Conservation (phyloP, 2,113 vertebrate genomes). For the Scopus umbretta region DNA sequence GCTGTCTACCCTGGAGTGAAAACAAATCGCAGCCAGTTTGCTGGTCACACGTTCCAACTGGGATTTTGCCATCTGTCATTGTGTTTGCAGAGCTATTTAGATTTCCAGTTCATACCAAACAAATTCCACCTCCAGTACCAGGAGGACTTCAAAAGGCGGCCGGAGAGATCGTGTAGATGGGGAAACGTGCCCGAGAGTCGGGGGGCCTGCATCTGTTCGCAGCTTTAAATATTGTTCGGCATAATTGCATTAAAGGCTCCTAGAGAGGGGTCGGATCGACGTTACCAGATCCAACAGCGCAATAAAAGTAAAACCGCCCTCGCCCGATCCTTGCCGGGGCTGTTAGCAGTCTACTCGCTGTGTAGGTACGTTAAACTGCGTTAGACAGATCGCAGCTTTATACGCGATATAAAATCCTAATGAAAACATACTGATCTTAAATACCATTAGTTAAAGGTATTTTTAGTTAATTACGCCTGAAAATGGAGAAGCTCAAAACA, state of each 20-base stretch:
- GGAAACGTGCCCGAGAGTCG: conserved; percentile 7
- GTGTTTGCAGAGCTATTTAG: conserved; percentile 69
- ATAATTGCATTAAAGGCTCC: neutral
- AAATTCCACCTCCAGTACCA: conserved; percentile 65
- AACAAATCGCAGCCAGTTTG: conserved; percentile 69
- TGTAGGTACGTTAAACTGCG: neutral
- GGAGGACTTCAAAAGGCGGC: conserved; percentile 65
- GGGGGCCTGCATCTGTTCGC: conserved; percentile 50
- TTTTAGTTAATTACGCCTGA: neutral
- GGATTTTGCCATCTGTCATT: conserved; percentile 77
- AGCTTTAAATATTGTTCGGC: conserved; percentile 35
- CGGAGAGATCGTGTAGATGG: conserved; percentile 57
- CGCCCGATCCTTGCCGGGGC: neutral
- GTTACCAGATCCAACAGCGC: neutral
- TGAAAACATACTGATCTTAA: neutral
- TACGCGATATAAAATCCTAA: fast-evolving
- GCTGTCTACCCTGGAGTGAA: conserved; percentile 64
- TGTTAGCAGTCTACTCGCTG: neutral
- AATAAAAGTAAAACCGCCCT: neutral
- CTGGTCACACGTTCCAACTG: conserved; percentile 74
- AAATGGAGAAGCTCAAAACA: neutral
- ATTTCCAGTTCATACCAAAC: conserved; percentile 73
- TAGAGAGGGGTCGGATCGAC: neutral
- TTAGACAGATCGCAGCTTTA: neutral
- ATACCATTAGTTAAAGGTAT: neutral